phyloP scores from a whole-genome alignment of 2,888 invertebrate species.

The Cremastobaeus sp. region DNA sequence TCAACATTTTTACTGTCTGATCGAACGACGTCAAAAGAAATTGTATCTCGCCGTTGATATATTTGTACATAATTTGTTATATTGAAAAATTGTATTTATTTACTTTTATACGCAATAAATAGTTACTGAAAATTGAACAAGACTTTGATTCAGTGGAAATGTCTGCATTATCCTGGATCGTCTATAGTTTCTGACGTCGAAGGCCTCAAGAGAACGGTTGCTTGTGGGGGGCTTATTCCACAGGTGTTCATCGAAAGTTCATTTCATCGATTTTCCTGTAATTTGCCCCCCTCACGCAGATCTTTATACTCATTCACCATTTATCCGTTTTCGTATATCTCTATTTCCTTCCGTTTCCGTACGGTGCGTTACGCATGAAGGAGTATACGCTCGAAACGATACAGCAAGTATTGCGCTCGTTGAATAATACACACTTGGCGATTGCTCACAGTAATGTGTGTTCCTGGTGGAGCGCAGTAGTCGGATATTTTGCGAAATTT shows the following conservation, averaged over 20 bases:
- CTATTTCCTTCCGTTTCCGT: conserved; percentile 77
- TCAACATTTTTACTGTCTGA: conserved; percentile 1
- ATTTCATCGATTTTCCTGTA: conserved; percentile 41
- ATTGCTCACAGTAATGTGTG: conserved; percentile 32
- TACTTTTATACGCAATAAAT: too few species aligned
- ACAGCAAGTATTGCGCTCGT: conserved; percentile 57
- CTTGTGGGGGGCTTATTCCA: too few species aligned
- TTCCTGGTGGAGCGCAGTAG: too few species aligned
- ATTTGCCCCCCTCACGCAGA: conserved; percentile 24
- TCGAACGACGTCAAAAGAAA: not conserved
- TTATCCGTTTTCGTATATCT: conserved; percentile 67
- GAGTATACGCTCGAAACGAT: conserved; percentile 64
- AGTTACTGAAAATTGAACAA: too few species aligned
- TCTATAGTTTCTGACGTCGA: too few species aligned
- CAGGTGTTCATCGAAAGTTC: conserved; percentile 21
- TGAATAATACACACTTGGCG: conserved; percentile 41
- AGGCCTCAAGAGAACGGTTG: too few species aligned
- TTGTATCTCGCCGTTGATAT: too few species aligned
- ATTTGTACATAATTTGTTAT: too few species aligned
- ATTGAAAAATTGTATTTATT: too few species aligned
- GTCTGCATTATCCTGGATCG: too few species aligned
- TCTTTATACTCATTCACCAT: conserved; percentile 37
- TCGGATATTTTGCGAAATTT: too few species aligned
- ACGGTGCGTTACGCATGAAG: conserved; percentile 74
- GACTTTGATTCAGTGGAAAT: too few species aligned